These are phyloP conservation scores for Diplosoma virens DNA, from an alignment of 23 tunicate genomes.

Conservation along the genomic window DNA sequence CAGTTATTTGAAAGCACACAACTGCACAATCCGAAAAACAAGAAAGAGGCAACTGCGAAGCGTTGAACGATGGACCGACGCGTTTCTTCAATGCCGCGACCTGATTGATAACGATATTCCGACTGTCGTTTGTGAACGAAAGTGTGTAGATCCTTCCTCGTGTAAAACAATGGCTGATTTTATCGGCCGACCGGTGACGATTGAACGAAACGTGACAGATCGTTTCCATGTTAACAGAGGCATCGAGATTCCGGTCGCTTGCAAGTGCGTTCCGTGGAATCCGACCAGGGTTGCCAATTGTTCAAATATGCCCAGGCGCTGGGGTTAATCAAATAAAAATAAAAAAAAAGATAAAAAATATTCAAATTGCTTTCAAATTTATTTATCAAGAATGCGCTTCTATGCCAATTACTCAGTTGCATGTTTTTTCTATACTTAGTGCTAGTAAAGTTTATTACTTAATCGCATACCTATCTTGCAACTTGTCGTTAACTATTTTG, in stretches of 20 bases:
- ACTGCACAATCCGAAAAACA: not conserved
- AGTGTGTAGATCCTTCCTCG: not conserved
- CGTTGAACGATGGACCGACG: conserved; percentile 4
- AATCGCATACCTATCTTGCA: too few species aligned
- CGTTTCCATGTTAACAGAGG: not conserved
- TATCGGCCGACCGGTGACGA: not conserved
- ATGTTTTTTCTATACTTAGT: too few species aligned
- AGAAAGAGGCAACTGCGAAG: not conserved
- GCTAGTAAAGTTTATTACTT: too few species aligned
- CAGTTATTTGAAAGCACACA: not conserved
- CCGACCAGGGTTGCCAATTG: too few species aligned
- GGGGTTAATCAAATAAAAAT: too few species aligned
- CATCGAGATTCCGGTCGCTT: conserved; percentile 4
- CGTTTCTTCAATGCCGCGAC: not conserved
- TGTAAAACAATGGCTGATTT: not conserved
- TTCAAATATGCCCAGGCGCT: too few species aligned
- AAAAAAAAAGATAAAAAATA: too few species aligned
- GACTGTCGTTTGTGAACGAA: conserved; percentile 1
- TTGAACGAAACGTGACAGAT: not conserved
- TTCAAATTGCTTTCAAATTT: too few species aligned
- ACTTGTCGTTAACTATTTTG: too few species aligned
- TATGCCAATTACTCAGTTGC: too few species aligned
- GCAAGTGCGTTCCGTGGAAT: conserved; percentile 28
- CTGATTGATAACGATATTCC: not conserved
- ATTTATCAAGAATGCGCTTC: too few species aligned